These are phyloP conservation scores for Clavelina lepadiformis DNA, from an alignment of 23 tunicate species.

Conservation along the genomic window DNA sequence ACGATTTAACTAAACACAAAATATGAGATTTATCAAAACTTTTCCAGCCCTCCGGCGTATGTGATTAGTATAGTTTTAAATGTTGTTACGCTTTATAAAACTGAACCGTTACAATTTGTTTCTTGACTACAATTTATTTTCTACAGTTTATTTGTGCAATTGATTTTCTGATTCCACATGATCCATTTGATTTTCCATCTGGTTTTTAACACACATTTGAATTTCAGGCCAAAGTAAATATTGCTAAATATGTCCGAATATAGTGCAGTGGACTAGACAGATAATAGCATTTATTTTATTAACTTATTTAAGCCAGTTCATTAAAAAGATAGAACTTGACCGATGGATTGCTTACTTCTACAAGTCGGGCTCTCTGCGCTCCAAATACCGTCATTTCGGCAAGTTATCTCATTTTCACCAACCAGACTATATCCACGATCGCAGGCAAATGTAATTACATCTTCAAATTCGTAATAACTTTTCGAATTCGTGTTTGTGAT, in stretches of 20 bases:
- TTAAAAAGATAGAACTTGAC: neutral
- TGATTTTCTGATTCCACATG: too few species aligned
- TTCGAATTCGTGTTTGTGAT: slow-evolving; percentile 7
- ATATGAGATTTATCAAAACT: neutral
- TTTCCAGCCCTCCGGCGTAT: neutral
- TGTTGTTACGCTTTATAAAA: too few species aligned
- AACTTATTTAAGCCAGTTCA: too few species aligned
- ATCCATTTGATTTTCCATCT: neutral
- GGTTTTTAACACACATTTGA: neutral
- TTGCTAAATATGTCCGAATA: neutral
- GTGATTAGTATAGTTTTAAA: too few species aligned
- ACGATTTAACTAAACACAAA: slow-evolving; percentile 39
- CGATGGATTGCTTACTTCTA: slow-evolving; percentile 64
- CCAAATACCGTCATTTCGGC: slow-evolving; percentile 71
- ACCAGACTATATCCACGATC: slow-evolving; percentile 42
- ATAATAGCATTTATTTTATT: too few species aligned
- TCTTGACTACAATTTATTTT: too few species aligned
- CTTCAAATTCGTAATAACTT: slow-evolving; percentile 62
- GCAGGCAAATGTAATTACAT: slow-evolving; percentile 42
- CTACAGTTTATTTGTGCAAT: too few species aligned
- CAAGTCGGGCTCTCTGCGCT: slow-evolving; percentile 27
- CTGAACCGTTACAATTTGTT: too few species aligned
- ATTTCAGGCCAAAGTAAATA: neutral
- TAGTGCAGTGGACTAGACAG: too few species aligned
- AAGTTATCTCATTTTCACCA: slow-evolving; percentile 21